Evolutionary conservation across 1,140 invertebrate species (phyloP), one percentile per base, ranked within the genome.

Genomic region (Megathymus violae): DNA sequence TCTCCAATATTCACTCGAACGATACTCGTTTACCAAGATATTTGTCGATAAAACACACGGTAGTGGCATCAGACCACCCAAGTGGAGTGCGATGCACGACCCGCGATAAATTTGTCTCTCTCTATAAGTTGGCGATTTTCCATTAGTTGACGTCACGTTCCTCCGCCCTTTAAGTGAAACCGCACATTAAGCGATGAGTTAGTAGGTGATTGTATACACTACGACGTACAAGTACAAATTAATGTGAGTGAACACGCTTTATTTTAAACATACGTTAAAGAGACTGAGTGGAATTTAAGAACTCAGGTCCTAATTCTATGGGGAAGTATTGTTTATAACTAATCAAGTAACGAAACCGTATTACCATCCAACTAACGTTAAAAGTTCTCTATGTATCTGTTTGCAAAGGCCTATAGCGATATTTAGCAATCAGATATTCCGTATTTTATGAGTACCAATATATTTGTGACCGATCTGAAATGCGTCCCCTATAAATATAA

Each of bases 121-220:
- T 61, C 56, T 50, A 64, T 69, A 64, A 62, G 60, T 69, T 59
- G 46, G 58, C 67, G 47, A 60, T 52, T 51, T 41, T 54, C 67
- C 67, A 64, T 64, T 69, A 69, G 40, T 64, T 62, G 51, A 59
- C 58, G 67, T 69, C 67, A 64, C 67, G 67, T 56, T 40, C 14
- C 31, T 41, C 48, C 62, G 67, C 67, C 58, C 54, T 52, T 27
- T 59, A 63, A 67, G 54, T 61, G 61, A 61, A 54, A 46, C 54
- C 54, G 54, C 41, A 41, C 54, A 58, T 58, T 58, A 58, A 7
- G 15, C 54, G 41, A 58, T 58, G 54, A 58, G 54, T 58, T 34
- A 58, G 41, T 46, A 41, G 17, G 41, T 46, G 4, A 38, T 22
- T 41, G 25, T 43, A 25, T 48, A 48, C 46, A 22, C n/a, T 31